Percentiles rank a stretch among this genome's conserved stretches.
These are phyloP conservation scores for Agrochola lota DNA, from an alignment of 2,888 invertebrate species.

Conservation along the genomic window DNA sequence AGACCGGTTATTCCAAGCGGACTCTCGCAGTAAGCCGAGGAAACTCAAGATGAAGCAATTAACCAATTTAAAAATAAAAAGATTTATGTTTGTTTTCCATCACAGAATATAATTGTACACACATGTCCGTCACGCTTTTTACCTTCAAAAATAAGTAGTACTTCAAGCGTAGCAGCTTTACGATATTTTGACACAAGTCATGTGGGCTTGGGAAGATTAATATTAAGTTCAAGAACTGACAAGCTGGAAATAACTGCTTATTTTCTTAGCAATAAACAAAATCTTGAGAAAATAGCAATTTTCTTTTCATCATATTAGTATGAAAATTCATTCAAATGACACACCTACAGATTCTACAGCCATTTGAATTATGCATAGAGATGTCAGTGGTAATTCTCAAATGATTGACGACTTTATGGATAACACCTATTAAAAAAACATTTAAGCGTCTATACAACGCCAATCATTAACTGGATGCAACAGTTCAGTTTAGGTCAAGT, in stretches of 20 bases:
- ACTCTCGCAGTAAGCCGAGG: conserved; percentile 11
- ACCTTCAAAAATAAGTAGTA: conserved; percentile 45
- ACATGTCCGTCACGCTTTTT: conserved; percentile 56
- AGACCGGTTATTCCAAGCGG: conserved; percentile 17
- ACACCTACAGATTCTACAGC: neutral
- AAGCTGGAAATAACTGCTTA: conserved; percentile 2
- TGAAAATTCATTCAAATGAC: conserved; percentile 33
- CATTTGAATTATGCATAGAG: conserved; percentile 33
- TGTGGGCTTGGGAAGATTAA: conserved; percentile 6
- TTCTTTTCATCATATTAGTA: conserved; percentile 8
- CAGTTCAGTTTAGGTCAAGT: conserved; percentile 74
- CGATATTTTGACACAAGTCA: conserved; percentile 35
- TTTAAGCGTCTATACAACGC: conserved; percentile 58
- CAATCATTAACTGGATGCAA: conserved; percentile 58
- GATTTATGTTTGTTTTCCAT: conserved; percentile 47
- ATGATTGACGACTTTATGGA: conserved; percentile 51
- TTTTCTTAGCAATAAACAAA: conserved; percentile 9
- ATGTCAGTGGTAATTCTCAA: conserved; percentile 30
- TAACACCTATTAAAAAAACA: conserved; percentile 55
- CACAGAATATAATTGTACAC: conserved; percentile 37
- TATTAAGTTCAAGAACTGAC: conserved; percentile 17
- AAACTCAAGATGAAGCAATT: conserved; percentile 48
- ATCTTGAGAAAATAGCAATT: conserved; percentile 2
- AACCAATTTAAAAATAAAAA: conserved; percentile 46
- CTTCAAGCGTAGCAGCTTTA: conserved; percentile 30